phyloP scores from a whole-genome alignment of 2,797 vertebrate genomes.

The Hozukius guyotensis region DNA sequence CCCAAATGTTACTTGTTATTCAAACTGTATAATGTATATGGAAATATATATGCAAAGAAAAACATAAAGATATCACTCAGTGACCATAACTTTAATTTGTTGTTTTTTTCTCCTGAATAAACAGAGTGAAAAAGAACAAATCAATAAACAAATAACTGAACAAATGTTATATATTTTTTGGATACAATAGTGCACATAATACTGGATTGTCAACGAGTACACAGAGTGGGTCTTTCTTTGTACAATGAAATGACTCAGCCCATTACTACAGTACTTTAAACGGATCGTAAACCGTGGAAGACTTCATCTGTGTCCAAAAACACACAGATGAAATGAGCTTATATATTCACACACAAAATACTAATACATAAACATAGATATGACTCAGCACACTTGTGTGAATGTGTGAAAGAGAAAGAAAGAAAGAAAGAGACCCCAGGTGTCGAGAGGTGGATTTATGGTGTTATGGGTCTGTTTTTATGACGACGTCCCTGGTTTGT shows the following conservation, averaged over 20 bases:
- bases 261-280: constrained; percentile 62
- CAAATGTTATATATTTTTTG: constrained; percentile 54
- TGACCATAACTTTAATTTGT: constrained; percentile 11
- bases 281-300: constrained; percentile 51
- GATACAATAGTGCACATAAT: constrained; percentile 50
- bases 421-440: constrained; percentile 26
- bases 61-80: constrained; percentile 59
- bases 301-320: constrained; percentile 63
- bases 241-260: constrained; percentile 51
- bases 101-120: constrained; percentile 7
- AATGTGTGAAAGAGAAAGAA: constrained; percentile 4
- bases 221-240: constrained; percentile 46
- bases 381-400: constrained; percentile 43
- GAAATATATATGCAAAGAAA: constrained; percentile 71
- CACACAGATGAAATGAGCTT: constrained; percentile 37
- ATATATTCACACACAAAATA: constrained; percentile 56
- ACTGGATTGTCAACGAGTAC: constrained; percentile 36
- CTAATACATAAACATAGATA: constrained; percentile 59
- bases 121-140: constrained; percentile 3
- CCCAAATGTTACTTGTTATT: constrained; percentile 64
- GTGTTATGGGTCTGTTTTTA: constrained; percentile 65
- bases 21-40: constrained; percentile 63
- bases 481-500: constrained; percentile 27
- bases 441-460: constrained; percentile 63
- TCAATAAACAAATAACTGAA: constrained; percentile 13